Evolutionary conservation across 2,797 vertebrate genomes (phyloP).

Genomic region (Cetoscarus ocellatus): DNA sequence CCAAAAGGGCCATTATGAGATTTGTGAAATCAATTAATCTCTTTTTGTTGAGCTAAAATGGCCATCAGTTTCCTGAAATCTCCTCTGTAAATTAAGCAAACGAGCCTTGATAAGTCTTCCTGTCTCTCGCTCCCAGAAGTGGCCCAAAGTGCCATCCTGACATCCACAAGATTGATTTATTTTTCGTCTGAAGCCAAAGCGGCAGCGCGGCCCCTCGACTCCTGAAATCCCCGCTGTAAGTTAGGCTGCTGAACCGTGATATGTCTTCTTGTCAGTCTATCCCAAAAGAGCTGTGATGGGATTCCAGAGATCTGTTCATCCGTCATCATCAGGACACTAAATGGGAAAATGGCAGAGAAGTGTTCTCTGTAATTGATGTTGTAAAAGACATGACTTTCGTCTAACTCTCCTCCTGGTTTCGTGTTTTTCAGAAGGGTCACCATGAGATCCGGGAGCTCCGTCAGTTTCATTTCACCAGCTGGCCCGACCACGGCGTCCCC

Average conservation of each 20-base stretch:
- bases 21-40: conserved; percentile 81
- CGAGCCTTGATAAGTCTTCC: conserved; percentile 65
- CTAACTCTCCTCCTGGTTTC: conserved; percentile 18
- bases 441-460: conserved; percentile 97
- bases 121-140: conserved; percentile 66
- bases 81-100: conserved; percentile 68
- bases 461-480: conserved; percentile 99
- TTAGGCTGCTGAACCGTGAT: conserved; percentile 49
- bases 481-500: conserved; percentile 97
- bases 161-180: conserved; percentile 61
- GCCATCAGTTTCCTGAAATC: conserved; percentile 63
- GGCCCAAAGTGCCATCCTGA: conserved; percentile 51
- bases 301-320: conserved; percentile 20
- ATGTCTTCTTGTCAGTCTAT: conserved; percentile 48
- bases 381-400: neutral
- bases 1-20: conserved; percentile 79
- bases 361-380: neutral
- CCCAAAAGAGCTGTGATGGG: conserved; percentile 38
- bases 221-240: conserved; percentile 53
- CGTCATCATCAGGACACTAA: conserved; percentile 32
- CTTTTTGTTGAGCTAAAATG: conserved; percentile 49
- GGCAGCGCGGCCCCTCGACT: conserved; percentile 21
- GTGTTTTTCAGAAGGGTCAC: conserved; percentile 92
- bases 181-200: conserved; percentile 56
- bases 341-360: neutral